phyloP scores from a whole-genome alignment of 2,888 invertebrate species.

The Ligdia adustata region DNA sequence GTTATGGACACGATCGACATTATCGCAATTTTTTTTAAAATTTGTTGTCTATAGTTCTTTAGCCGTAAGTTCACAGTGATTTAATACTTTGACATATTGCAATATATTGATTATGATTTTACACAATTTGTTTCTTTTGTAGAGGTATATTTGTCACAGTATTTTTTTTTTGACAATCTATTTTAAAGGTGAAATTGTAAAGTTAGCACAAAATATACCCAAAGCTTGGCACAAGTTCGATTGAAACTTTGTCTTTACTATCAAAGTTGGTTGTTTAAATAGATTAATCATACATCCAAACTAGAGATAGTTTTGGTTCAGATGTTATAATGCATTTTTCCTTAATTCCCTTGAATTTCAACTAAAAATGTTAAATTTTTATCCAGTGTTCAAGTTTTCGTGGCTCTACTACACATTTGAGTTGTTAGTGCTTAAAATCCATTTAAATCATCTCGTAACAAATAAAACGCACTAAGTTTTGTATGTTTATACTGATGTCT shows the following conservation, averaged over 20 bases:
- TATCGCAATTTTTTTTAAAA: conserved; percentile 3
- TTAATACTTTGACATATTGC: conserved; percentile 58
- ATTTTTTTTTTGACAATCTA: not conserved
- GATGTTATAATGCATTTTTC: conserved; percentile 13
- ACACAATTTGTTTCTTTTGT: conserved; percentile 32
- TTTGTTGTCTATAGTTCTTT: conserved; percentile 23
- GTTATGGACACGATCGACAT: not conserved
- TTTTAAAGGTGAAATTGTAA: conserved; percentile 3
- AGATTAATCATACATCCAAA: no score
- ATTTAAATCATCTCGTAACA: no score
- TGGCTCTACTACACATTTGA: not conserved
- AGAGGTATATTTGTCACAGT: not conserved
- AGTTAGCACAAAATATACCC: no score
- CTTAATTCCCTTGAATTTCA: conserved; percentile 10
- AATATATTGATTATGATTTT: conserved; percentile 54
- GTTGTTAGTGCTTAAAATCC: no score
- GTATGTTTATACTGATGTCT: conserved; percentile 38
- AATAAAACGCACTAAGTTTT: conserved; percentile 23
- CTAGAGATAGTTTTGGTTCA: no score
- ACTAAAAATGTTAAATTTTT: not conserved
- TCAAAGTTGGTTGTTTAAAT: conserved; percentile 11
- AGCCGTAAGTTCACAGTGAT: conserved; percentile 51
- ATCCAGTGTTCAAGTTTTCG: not conserved
- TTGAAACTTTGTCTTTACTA: not conserved
- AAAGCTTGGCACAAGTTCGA: no score